phyloP scores from a whole-genome alignment of 53 echinoderm and acorn worm genomes.

The Holothuria scabra region DNA sequence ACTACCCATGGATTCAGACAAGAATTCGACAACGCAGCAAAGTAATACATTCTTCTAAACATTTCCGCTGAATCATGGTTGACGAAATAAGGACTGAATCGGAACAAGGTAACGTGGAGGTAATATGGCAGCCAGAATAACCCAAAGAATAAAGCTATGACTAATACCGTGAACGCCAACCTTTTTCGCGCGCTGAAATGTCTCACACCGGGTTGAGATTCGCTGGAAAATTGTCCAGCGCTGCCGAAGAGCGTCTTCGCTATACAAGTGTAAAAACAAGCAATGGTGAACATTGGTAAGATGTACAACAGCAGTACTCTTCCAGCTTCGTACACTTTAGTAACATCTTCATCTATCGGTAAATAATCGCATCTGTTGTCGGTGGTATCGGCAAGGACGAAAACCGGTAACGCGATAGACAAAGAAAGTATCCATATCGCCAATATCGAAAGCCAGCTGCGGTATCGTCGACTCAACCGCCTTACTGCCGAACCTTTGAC shows the following conservation, averaged over 20 bases:
- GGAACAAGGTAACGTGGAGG: constrained; percentile 64
- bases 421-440: constrained; percentile 52
- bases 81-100: constrained; percentile 44
- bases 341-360: neutral
- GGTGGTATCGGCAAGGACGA: constrained; percentile 46
- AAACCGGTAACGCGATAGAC: constrained; percentile 29
- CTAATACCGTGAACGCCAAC: constrained; percentile 75
- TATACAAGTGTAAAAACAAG: constrained; percentile 68
- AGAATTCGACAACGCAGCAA: constrained; percentile 65
- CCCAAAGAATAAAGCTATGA: constrained; percentile 77
- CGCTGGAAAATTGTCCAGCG: constrained; percentile 67
- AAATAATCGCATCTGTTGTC: constrained; percentile 21
- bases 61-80: constrained; percentile 25
- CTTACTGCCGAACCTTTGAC: constrained; percentile 72
- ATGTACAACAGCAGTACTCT: constrained; percentile 67
- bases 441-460: constrained; percentile 40
- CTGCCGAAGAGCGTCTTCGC: constrained; percentile 78
- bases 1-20: constrained; percentile 64
- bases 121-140: constrained; percentile 83
- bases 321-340: constrained; percentile 66
- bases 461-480: constrained; percentile 59
- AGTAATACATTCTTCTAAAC: constrained; percentile 58
- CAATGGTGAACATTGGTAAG: constrained; percentile 63
- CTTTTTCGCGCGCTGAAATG: constrained; percentile 77
- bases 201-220: constrained; percentile 75